A percentile compares a stretch with the other conserved stretches of the same genome.
phyloP scores from a whole-genome alignment of 2,888 invertebrate genomes.

The Celastrina argiolus region DNA sequence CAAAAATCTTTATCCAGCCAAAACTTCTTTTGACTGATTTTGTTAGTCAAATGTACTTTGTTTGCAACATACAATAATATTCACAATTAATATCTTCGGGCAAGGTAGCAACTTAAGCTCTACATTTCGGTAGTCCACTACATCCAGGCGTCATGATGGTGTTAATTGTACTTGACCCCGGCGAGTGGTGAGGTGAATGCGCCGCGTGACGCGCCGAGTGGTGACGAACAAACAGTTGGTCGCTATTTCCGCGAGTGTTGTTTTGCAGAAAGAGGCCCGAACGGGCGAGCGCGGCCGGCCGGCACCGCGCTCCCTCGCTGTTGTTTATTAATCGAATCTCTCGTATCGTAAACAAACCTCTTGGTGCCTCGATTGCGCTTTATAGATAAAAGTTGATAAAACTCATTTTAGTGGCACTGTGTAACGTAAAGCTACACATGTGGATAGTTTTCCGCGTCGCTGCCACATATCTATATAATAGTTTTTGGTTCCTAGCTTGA shows the following conservation, averaged over 20 bases:
- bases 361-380: neutral
- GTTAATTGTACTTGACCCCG: constrained; percentile 10
- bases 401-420: no score
- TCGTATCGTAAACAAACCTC: neutral
- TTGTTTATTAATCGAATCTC: constrained; percentile 16
- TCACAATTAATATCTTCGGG: no score
- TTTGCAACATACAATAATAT: no score
- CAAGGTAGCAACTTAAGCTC: no score
- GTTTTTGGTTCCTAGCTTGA: no score
- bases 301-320: constrained; percentile 14
- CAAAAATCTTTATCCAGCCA: no score
- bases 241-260: constrained; percentile 76
- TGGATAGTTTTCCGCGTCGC: no score
- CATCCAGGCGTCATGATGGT: neutral
- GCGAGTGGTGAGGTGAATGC: constrained; percentile 49
- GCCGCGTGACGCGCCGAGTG: constrained; percentile 39
- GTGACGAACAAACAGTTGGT: constrained; percentile 54
- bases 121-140: neutral
- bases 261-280: constrained; percentile 69
- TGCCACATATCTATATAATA: no score
- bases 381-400: no score
- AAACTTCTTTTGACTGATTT: no score
- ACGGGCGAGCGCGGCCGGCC: constrained; percentile 44
- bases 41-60: no score
- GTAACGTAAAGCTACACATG: no score